A percentile compares a stretch with the other conserved stretches of the same genome.
These are phyloP conservation scores for Chelonus formosanus DNA, from an alignment of 2,888 invertebrate genomes.

Conservation along the genomic window DNA sequence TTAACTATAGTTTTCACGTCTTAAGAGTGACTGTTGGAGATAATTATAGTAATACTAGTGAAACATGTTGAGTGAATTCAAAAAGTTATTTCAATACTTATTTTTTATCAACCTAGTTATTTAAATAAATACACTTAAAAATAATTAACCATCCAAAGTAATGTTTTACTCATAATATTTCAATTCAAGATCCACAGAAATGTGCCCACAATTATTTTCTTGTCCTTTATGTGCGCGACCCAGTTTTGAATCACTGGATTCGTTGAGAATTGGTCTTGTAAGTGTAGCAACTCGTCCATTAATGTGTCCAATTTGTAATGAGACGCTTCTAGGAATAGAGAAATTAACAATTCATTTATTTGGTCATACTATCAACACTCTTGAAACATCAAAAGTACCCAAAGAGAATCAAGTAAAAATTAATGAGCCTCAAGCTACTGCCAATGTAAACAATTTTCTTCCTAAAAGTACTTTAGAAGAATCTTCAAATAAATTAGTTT, in stretches of 20 bases:
- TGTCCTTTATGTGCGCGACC: constrained; percentile 82
- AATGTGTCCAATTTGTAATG: constrained; percentile 81
- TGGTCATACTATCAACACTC: constrained; percentile 69
- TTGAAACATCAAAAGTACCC: not conserved
- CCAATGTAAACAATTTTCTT: not conserved
- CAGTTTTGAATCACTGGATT: constrained; percentile 76
- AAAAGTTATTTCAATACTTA: no score
- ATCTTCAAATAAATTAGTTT: not conserved
- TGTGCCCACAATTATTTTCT: constrained; percentile 68
- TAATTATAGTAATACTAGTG: constrained; percentile 36
- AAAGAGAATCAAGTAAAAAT: constrained; percentile 1
- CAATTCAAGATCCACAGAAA: constrained; percentile 38
- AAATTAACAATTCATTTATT: constrained; percentile 86
- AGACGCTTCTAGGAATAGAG: constrained; percentile 78
- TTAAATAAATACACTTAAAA: not conserved
- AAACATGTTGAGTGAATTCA: not conserved
- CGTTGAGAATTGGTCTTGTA: constrained; percentile 76
- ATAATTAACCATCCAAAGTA: constrained; percentile 3
- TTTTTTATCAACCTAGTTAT: no score
- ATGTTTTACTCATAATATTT: constrained; percentile 4
- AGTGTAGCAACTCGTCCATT: constrained; percentile 79
- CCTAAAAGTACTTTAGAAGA: not conserved
- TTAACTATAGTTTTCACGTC: constrained; percentile 49
- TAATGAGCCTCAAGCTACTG: not conserved
- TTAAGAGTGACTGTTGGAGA: constrained; percentile 25